Conservation (phyloP, 2,113 vertebrate genomes). For the Notechis scutatus region DNA sequence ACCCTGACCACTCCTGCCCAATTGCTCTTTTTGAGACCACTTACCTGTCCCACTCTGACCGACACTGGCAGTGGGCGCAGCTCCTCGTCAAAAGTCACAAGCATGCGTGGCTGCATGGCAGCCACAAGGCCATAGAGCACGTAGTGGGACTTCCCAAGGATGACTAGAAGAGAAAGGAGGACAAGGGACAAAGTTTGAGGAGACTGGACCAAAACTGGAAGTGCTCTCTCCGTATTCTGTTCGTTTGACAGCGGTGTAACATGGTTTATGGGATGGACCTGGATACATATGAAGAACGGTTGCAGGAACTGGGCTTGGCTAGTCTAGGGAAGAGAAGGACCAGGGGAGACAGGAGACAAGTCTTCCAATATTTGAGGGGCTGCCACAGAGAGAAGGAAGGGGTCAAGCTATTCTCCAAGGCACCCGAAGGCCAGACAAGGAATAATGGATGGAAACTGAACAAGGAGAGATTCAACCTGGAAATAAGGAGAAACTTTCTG, state of each 20-base stretch:
- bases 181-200: neutral
- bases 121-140: slow-evolving; percentile 94
- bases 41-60: slow-evolving; percentile 95
- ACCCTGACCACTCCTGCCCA: neutral
- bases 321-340: no score
- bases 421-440: no score
- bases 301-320: no score
- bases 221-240: neutral
- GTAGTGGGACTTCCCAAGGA: slow-evolving; percentile 96
- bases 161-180: slow-evolving; percentile 70
- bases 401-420: no score
- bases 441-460: no score
- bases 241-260: neutral
- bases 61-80: slow-evolving; percentile 91
- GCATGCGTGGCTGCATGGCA: slow-evolving; percentile 98
- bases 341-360: no score
- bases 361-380: no score
- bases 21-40: neutral
- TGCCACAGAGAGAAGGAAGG: no score
- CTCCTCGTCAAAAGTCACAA: slow-evolving; percentile 96
- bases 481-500: no score
- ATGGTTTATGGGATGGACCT: neutral
- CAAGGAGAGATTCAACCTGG: no score
- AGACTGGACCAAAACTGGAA: neutral
- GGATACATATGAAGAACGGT: neutral